Evolutionary conservation across 2,888 invertebrate species (phyloP), one percentile per base, ranked within the genome.

Genomic region (Drosophila suboccidentalis): DNA sequence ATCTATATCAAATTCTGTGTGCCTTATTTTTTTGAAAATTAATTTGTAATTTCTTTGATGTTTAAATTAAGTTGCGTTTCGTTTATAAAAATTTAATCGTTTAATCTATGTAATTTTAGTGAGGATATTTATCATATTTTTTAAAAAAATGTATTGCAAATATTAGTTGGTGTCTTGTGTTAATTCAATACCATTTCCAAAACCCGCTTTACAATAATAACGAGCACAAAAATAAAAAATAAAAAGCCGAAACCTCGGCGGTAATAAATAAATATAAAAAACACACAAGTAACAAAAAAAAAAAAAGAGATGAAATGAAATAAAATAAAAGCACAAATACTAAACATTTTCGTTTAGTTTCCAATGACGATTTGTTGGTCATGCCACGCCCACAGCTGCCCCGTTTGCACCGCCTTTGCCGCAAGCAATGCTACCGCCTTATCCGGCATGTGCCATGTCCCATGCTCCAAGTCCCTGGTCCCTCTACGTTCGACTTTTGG

Each of bases 291-390:
- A 11, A 15, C 19, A 1, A 34, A 46, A 60, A 15, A 63, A 34
- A 39, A 36, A 44, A 58, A 62, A 47, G 44, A 64, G 44, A 47
- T 17, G 38, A 29, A 59, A 72, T 68, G 59, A 72, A 76, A 78
- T 76, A 76, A 78, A 72, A 77, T 75, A 78, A 63, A 71, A 77
- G 71, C 71, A 67, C 64, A 69, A 76, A 73, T 63, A 85, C 86
- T 87, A 85, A 84, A 87, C 85, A 84, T 82, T 85, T 84, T 86
- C 83, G 86, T 76, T 84, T 86, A 88, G 87, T 88, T 88, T 84
- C 74, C 84, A 88, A 83, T 86, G 89, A 81, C 80, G 87, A 72
- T 86, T 82, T 80, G 80, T 73, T 70, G 71, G 69, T 59, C 50
- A 69, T 47, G 62, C 54, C 69, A 69, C 75, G 69, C 78, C 83